phyloP scores from a whole-genome alignment of 2,113 vertebrate genomes.

The Saimiri boliviensis region DNA sequence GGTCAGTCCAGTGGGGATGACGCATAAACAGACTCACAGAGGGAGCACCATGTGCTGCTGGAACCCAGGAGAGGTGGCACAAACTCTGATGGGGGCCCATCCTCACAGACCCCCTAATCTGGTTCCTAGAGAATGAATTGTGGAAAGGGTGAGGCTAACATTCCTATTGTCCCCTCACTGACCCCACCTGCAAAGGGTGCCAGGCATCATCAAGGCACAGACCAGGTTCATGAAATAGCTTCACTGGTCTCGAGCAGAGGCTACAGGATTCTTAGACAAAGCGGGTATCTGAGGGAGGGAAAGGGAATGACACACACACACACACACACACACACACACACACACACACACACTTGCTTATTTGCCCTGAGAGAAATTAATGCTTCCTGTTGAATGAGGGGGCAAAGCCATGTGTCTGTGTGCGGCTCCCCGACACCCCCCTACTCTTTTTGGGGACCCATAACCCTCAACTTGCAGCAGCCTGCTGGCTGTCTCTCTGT shows the following conservation, averaged over 20 bases:
- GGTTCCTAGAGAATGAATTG: neutral
- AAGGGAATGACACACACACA: accelerated
- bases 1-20: neutral
- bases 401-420: neutral
- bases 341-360: neutral
- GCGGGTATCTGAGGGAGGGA: neutral
- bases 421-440: accelerated
- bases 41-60: accelerated
- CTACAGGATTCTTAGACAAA: neutral
- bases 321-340: accelerated
- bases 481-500: accelerated
- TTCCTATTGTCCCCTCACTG: neutral
- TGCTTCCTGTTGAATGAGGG: neutral
- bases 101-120: neutral
- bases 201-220: accelerated
- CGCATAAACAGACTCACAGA: too few relatives aligned
- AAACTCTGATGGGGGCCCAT: neutral
- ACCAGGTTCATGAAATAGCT: neutral
- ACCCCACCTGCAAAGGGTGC: accelerated
- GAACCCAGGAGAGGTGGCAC: neutral
- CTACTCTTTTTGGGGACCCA: neutral
- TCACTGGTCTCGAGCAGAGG: neutral
- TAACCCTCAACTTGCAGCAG: accelerated
- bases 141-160: neutral
- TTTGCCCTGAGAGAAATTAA: neutral